Evolutionary conservation across 2,888 invertebrate genomes (phyloP), one percentile per base, ranked within the genome.

Genomic region (Polietes domitor): DNA sequence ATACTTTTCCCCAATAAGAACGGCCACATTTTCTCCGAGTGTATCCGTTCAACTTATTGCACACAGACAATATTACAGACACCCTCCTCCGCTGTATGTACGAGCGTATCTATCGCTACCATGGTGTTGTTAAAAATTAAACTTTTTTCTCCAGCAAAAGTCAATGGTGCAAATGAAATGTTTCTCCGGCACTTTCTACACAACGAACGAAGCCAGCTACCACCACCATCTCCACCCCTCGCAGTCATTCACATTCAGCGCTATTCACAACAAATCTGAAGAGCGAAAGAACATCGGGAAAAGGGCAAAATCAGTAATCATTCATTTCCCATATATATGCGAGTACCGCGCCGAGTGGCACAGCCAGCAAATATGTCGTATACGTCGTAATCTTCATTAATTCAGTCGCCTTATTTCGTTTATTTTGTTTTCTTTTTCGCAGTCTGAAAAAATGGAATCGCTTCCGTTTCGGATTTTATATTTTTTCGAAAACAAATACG

Each of bases 141-240:
- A 75, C 61, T 63, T 75, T 73, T 73, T 61, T 82, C 58, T 58
- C 17, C 86, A 83, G 87, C 87, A 87, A 87, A 89, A 90, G 89
- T 90, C 90, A 91, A 90, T 90, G 89, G 88, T 88, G 89, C 90
- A 89, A 88, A 90, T 77, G 78, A 84, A 84, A 73, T 58, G 71
- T 61, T 65, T 28, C 32, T 17, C 26, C 10, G 26, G 65, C 24
- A 26, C 47, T 41, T 32, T 32, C 21, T 61, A 17, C 10, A 1
- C 47, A 58, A 21, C 32, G 10, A n/a, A n/a, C n/a, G n/a, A n/a
- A n/a, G n/a, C n/a, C n/a, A n/a, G n/a, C 41, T 19, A 17, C 2
- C n/a, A 55, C 32, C 50, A 65, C 19, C 65, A 61, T 43, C 68
- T 21, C 70, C 76, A 77, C 65, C 70, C 21, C 68, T 26, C 1